Conservation (phyloP, 2,888 invertebrate species). For the Nebria brevicollis region DNA sequence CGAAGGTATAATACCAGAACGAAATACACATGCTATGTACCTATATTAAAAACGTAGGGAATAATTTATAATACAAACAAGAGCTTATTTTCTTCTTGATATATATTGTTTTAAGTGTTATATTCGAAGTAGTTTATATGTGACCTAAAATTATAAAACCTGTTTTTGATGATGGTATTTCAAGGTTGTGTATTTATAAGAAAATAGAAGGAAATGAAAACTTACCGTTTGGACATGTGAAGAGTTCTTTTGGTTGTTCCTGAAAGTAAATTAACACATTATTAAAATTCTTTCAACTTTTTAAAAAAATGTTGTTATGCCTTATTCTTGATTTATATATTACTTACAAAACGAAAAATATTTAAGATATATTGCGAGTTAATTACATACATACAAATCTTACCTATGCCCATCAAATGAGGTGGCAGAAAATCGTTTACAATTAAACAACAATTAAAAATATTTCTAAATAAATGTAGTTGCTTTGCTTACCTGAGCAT, state of each 20-base stretch:
- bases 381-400: no score
- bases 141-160: conserved; percentile 21
- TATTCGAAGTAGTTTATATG: neutral
- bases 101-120: neutral
- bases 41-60: neutral
- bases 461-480: no score
- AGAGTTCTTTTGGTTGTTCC: conserved; percentile 69
- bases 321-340: conserved; percentile 41
- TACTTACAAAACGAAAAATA: neutral
- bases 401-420: no score
- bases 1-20: neutral
- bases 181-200: conserved; percentile 9
- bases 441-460: neutral
- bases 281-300: conserved; percentile 25
- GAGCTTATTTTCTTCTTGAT: neutral
- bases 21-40: neutral
- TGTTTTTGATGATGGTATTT: conserved; percentile 32
- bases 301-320: neutral
- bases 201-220: conserved; percentile 52
- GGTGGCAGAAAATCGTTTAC: no score
- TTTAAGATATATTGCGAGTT: no score
- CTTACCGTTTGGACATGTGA: conserved; percentile 80
- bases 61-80: neutral
- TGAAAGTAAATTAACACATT: conserved; percentile 64
- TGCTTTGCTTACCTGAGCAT: conserved; percentile 70